Evolutionary conservation across 2,888 invertebrate species (phyloP), one percentile per base, ranked within the genome.

Genomic region (Amphipyra berbera): DNA sequence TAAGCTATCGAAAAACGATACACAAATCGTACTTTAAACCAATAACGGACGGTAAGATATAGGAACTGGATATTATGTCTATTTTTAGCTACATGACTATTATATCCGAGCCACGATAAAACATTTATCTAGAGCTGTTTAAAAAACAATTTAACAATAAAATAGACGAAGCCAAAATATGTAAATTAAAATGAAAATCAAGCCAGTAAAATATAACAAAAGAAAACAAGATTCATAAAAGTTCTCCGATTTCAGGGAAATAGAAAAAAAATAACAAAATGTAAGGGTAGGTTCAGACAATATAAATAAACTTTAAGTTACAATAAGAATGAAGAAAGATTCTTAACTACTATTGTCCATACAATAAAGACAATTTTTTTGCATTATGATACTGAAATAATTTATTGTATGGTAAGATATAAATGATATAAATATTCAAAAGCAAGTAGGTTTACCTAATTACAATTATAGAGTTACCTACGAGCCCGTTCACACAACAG

Each of bases 161-260:
- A 44, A 45, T 13, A 45, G 13, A 30, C 9, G 27, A 41, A 56
- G 40, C 13, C 35, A 52, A 12, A n/a, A 53, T 47, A 33, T 49
- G 33, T 38, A 62, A 57, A 42, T 52, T 38, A 15, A 30, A 37
- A 44, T 15, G 42, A 53, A 53, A 53, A 62, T 49, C 30, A 59
- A 61, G 52, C 59, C 63, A 58, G 61, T 48, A 62, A 70, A 68
- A 58, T 64, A 65, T 73, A 76, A 68, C 70, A 72, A 76, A 67
- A 60, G 54, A 71, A 78, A 76, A 71, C 69, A 75, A 75, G 63
- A 79, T 72, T 74, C 68, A 62, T 64, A 62, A 69, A 77, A 76
- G 72, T 73, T 73, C 64, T 64, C 72, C 68, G 65, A 74, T 78
- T 77, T 66, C 68, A 27, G 38, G 54, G 47, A 45, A 60, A 72